Evolutionary conservation across 2,888 invertebrate genomes (phyloP).

Genomic region (Caenorhabditis macrosperma): DNA sequence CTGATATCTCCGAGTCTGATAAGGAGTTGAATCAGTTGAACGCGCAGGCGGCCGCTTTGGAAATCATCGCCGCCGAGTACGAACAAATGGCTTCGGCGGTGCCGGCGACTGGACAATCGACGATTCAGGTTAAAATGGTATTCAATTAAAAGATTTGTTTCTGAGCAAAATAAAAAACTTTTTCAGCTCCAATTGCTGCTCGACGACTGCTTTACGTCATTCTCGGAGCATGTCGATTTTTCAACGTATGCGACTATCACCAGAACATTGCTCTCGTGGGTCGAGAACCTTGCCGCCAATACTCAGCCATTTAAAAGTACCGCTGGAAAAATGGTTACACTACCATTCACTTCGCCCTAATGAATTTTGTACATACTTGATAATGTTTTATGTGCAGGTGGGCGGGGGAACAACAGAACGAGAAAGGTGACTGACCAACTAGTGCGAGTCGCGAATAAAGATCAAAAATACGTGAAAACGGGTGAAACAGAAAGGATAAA

Average conservation of each 20-base stretch:
- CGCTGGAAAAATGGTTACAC: conserved; percentile 60
- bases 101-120: conserved; percentile 58
- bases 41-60: conserved; percentile 74
- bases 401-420: background rate
- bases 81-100: conserved; percentile 74
- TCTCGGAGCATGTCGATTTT: conserved; percentile 72
- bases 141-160: too few species aligned
- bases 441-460: too few species aligned
- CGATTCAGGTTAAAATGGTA: conserved; percentile 77
- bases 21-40: conserved; percentile 70
- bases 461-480: background rate
- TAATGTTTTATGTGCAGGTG: background rate
- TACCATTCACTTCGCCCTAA: conserved; percentile 53
- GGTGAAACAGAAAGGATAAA: too few species aligned
- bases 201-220: conserved; percentile 76
- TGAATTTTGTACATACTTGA: too few species aligned
- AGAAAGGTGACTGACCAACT: too few species aligned
- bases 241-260: conserved; percentile 74
- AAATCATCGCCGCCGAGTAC: conserved; percentile 79
- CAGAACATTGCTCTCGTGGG: conserved; percentile 64
- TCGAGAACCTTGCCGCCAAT: conserved; percentile 59
- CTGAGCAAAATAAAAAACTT: background rate
- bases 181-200: conserved; percentile 75
- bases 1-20: conserved; percentile 66
- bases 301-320: conserved; percentile 65